Evolutionary conservation across 2,888 invertebrate genomes (phyloP), one percentile per base, ranked within the genome.

Genomic region (Callosobruchus maculatus): DNA sequence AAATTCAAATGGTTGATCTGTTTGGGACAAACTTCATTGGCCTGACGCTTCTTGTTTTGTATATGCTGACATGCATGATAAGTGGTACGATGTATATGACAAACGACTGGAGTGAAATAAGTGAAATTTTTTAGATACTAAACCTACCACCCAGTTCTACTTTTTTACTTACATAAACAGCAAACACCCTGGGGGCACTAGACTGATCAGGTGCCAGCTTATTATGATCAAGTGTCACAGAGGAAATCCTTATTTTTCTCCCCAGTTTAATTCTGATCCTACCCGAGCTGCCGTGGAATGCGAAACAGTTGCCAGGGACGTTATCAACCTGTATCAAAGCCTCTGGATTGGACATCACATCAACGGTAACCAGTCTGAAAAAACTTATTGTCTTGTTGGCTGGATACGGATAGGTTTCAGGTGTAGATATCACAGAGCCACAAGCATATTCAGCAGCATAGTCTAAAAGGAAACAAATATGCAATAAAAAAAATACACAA

Each of bases 231-330:
- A 92, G 77, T 1, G 90, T 88, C 74, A 92, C 88, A 0, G 88
- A 87, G n/a, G 87, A 87, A 2, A 90, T 87, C 69, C 82, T 80
- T 75, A 92, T 87, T 13, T 81, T 78, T 13, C 84, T 84, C 0
- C 89, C 85, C 71, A 92, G 83, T 79, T 89, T 86, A 67, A 92
- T 88, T 4, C 90, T 88, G 67, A 92, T 83, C 78, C 86, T 88
- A 7, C 90, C 91, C 20, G 81, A 78, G 21, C 80, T 77, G 2
- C 91, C 91, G 74, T 86, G 85, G 83, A 92, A 92, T n/a, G 91
- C 89, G 89, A 91, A 92, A 83, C 92, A 92, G 78, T 91, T 88
- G 7, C 92, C 92, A 9, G 90, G 90, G 68, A 87, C 79, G 21
- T 88, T 82, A 30, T 78, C 81, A 0, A 83, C 78, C 75, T 84